Base-by-base conservation (phyloP, 2,888 invertebrate genomes). In the Amorpha juglandis region DNA sequence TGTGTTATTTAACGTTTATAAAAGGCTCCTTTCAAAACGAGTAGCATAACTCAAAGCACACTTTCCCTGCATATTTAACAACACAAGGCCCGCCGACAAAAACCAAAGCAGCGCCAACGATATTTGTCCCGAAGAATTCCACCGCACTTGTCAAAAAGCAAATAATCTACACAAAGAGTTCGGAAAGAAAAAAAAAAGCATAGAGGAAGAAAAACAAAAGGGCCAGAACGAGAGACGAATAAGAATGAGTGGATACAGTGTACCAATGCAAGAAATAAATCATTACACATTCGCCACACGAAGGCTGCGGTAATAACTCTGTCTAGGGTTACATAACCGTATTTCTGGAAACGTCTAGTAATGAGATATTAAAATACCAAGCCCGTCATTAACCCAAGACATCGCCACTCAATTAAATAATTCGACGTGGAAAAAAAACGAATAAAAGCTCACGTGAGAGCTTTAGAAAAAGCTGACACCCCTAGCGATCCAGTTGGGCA, bases 401-500 rank as follows among this genome's bases (percentile, higher is more conserved):
- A 86, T 83, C 79, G 81, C 78, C 79, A 81, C 81, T 87, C 82
- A 86, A 89, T 89, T 88, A 87, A 85, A 86, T 81, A 79, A 83
- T 80, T 80, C 77, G 71, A 82, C 71, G 53, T 64, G 53, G 47
- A 77, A 82, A 77, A 82, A 77, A 89, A 88, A 88, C 80, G 53
- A 77, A 82, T 77, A 84, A 89, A 88, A 88, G 81, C 80, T 83
- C 74, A 83, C 80, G 83, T 85, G 86, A 83, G 85, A 90, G 90
- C 88, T 90, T 90, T 80, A 85, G 81, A 89, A 89, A 89, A 89
- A 88, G 83, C 80, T 84, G 90, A 86, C 92, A 92, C 83, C 92
- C 92, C 92, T 92, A 90, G 85, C 84, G 86, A 87, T 88, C 84
- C 87, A 86, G 88, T 86, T 85, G 88, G 89, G 87, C 87, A 86